Evolutionary conservation across 2,888 invertebrate species (phyloP), one percentile per base, ranked within the genome.

Genomic region (Antheraea yamamai): DNA sequence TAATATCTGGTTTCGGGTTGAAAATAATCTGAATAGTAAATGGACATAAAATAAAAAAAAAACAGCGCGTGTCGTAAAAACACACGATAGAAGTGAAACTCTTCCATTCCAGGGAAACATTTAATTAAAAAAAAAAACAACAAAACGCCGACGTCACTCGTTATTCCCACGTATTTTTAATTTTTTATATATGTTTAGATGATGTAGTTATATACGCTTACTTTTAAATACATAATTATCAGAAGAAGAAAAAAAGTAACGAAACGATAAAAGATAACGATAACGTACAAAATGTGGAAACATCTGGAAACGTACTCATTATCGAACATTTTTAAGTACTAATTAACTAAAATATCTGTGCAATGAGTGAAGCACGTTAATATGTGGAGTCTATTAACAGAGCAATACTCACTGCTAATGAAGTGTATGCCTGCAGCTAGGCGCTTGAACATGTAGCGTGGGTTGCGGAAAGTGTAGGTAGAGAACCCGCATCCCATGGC

Each of bases 361-460:
- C 39, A 61, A 30, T 64, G 39, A 39, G 39, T 14, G 52, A 12
- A 74, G 75, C 71, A 18, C n/a, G 52, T 35, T 74, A 66, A 72
- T 26, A 16, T 51, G 20, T 68, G n/a, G 10, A 51, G 18, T 47
- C 58, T 70, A 47, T 58, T 68, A 73, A 73, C n/a, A 75, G 55
- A 30, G 64, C 35, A 39, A 75, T 81, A 94, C 95, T 96, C 89
- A 97, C 97, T 97, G 87, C 97, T 96, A 76, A 98, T 97, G 83
- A 98, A 96, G 87, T 98, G 97, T 77, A 98, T 97, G 30, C 97
- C 97, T 0, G 97, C 98, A 6, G 98, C 97, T 39, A 98, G 95
- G 61, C 98, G 95, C 88, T 98, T 98, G 93, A 98, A 98, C 96
- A 97, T 98, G 88, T 98, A 98, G 7, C 98, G 96, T 4, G 98